Conservation (phyloP, 1,140 invertebrate species). For the Anastatus disparis region DNA sequence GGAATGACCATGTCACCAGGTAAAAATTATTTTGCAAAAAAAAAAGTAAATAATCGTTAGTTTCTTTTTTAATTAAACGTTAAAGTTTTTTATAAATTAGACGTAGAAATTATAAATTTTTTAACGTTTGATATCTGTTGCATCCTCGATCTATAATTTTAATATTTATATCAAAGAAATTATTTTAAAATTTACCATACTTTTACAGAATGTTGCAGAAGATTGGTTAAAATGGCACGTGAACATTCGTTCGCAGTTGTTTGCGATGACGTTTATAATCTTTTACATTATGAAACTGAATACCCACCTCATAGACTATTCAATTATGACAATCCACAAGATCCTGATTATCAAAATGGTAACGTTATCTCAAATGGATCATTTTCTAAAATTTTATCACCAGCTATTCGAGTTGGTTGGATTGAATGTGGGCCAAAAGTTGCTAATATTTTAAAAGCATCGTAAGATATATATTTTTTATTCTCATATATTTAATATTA, state of each 20-base stretch:
- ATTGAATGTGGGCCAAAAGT: slow-evolving; percentile 70
- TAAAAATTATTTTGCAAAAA: too few relatives aligned
- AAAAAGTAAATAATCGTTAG: too few relatives aligned
- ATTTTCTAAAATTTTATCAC: slow-evolving; percentile 76
- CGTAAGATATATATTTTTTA: slow-evolving; percentile 50
- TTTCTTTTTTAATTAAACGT: too few relatives aligned
- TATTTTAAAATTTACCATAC: too few relatives aligned
- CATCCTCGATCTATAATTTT: slow-evolving; percentile 20
- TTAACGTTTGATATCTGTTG: background rate
- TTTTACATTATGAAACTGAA: slow-evolving; percentile 68
- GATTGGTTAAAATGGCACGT: slow-evolving; percentile 68
- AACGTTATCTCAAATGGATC: slow-evolving; percentile 75
- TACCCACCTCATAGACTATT: slow-evolving; percentile 67
- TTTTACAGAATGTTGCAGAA: slow-evolving; percentile 61
- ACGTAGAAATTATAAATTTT: background rate
- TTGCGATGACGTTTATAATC: slow-evolving; percentile 77
- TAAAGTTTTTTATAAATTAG: too few relatives aligned
- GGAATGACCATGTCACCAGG: slow-evolving; percentile 67
- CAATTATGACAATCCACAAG: slow-evolving; percentile 66
- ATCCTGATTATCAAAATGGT: slow-evolving; percentile 63
- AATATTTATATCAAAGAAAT: too few relatives aligned
- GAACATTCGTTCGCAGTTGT: slow-evolving; percentile 70
- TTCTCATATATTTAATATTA: slow-evolving; percentile 5
- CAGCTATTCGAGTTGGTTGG: slow-evolving; percentile 75
- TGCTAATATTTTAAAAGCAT: slow-evolving; percentile 59